Evolutionary conservation across 2,797 vertebrate genomes (phyloP).

Genomic region (Epinephelus malabaricus): DNA sequence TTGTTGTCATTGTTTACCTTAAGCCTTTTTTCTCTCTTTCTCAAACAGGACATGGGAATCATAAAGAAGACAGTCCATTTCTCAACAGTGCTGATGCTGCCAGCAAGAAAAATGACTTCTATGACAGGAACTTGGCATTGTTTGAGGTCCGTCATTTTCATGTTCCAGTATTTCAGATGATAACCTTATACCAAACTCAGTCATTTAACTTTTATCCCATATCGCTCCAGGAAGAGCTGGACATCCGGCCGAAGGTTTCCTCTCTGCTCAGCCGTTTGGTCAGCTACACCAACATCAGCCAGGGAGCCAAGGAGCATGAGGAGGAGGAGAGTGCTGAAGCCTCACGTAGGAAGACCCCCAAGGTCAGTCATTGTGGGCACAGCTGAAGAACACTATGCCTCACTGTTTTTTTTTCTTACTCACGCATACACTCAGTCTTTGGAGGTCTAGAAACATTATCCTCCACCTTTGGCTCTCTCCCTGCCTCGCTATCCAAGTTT

Average conservation of each 20-base stretch:
- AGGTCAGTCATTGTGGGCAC: slow-evolving; percentile 86
- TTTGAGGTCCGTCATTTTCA: slow-evolving; percentile 89
- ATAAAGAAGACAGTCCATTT: slow-evolving; percentile 96
- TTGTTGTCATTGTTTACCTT: slow-evolving; percentile 2
- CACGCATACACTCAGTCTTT: slow-evolving; percentile 10
- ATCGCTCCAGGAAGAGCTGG: slow-evolving; percentile 93
- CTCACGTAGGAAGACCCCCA: slow-evolving; percentile 89
- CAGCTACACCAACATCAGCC: slow-evolving; percentile 97
- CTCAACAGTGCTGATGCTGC: slow-evolving; percentile 88
- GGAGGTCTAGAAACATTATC: slow-evolving; percentile 53
- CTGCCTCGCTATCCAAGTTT: slow-evolving; percentile 28
- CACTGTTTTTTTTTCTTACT: slow-evolving; percentile 22
- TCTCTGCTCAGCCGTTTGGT: slow-evolving; percentile 97
- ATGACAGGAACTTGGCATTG: slow-evolving; percentile 95
- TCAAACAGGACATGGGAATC: slow-evolving; percentile 90
- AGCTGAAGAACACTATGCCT: slow-evolving; percentile 25
- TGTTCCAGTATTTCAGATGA: neutral
- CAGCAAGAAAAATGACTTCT: slow-evolving; percentile 92
- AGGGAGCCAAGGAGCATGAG: slow-evolving; percentile 98
- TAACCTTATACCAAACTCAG: neutral
- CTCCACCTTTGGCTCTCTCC: slow-evolving; percentile 14
- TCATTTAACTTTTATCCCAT: neutral
- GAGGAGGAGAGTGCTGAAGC: slow-evolving; percentile 93
- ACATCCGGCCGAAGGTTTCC: slow-evolving; percentile 98
- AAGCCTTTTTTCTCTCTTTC: slow-evolving; percentile 2